Conservation (phyloP, 2,888 invertebrate species). For the Tanypteryx hageni region DNA sequence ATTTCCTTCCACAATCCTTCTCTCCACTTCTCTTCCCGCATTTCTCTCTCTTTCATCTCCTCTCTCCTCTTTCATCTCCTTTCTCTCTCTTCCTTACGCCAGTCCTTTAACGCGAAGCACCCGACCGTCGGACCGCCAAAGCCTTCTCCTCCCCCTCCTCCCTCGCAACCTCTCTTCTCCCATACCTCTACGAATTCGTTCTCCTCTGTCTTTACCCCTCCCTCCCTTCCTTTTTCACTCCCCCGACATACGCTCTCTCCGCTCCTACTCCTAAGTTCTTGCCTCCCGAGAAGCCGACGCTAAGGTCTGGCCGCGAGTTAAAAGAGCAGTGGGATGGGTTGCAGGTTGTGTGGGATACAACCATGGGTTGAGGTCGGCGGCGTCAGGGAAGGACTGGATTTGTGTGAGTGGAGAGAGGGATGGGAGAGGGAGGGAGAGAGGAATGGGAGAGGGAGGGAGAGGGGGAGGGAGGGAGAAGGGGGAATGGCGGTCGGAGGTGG, state of each 20-base stretch:
- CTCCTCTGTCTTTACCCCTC: background rate
- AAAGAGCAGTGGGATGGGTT: background rate
- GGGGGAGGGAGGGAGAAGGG: no score
- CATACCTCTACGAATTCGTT: background rate
- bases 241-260: background rate
- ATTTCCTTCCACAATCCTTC: background rate
- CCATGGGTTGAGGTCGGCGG: constrained; percentile 24
- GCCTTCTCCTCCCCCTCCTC: background rate
- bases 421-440: no score
- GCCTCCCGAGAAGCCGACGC: background rate
- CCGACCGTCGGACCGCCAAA: background rate
- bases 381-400: constrained; percentile 35
- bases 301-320: background rate
- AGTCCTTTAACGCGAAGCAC: background rate
- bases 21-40: background rate
- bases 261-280: background rate
- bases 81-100: background rate
- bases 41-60: background rate
- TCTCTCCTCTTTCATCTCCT: background rate
- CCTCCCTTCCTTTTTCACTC: background rate
- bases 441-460: no score
- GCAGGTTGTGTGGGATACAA: background rate
- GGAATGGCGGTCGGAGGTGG: no score
- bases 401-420: background rate
- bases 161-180: background rate